phyloP scores from a whole-genome alignment of 2,888 invertebrate species.

The Drosophila emarginata region DNA sequence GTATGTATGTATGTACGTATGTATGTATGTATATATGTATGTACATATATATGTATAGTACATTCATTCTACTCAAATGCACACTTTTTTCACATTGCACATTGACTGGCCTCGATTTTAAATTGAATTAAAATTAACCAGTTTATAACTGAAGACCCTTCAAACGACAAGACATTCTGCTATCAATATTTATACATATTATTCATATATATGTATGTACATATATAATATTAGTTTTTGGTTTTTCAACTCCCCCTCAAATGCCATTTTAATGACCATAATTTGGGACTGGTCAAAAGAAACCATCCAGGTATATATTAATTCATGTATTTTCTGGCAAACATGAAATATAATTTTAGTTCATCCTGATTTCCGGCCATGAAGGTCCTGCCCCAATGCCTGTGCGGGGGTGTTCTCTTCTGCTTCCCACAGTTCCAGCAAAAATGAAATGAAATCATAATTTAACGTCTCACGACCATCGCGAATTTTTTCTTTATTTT shows the following conservation, averaged over 20 bases:
- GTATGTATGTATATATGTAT: constrained; percentile 1
- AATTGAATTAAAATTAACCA: constrained; percentile 71
- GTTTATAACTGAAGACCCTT: constrained; percentile 42
- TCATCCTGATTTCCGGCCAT: constrained; percentile 64
- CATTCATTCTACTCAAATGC: constrained; percentile 64
- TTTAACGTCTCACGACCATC: constrained; percentile 58
- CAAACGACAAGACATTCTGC: background rate
- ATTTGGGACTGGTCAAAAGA: constrained; percentile 48
- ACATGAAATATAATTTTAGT: constrained; percentile 58
- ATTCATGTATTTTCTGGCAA: constrained; percentile 18
- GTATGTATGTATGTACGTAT: background rate
- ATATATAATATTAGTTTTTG: background rate
- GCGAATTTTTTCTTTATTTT: constrained; percentile 28
- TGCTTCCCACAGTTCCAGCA: constrained; percentile 19
- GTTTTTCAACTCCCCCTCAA: no score
- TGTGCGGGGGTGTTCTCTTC: constrained; percentile 48
- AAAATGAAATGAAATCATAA: constrained; percentile 65
- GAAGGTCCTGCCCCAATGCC: background rate
- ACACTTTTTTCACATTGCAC: constrained; percentile 7
- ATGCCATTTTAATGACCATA: constrained; percentile 76
- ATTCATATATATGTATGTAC: background rate
- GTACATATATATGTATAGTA: background rate
- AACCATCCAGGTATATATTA: background rate
- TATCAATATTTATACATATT: background rate
- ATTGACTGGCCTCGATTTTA: constrained; percentile 14